A percentile compares a stretch with the other conserved stretches of the same genome.
Evolutionary conservation across 2,113 vertebrate species (phyloP).

Genomic region (Mystacornis crossleyi): DNA sequence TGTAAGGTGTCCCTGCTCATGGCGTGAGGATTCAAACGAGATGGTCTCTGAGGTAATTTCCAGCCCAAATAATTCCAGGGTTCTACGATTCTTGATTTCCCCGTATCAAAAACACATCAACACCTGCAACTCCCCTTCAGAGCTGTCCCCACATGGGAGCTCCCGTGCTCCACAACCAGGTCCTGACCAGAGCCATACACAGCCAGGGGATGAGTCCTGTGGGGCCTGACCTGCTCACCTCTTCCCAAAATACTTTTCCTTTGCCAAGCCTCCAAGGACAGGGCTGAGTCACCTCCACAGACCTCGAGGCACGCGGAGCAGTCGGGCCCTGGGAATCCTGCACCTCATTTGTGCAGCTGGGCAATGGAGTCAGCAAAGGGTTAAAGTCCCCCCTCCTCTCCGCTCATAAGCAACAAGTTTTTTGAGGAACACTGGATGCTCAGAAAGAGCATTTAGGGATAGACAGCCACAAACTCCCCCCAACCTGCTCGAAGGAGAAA

Average conservation of each 20-base stretch:
- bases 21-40: rapidly evolving
- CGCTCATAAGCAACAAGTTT: neutral
- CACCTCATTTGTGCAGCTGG: neutral
- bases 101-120: rapidly evolving
- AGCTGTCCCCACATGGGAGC: rapidly evolving
- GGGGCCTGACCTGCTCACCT: neutral
- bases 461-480: neutral
- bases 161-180: neutral
- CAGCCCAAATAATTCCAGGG: neutral
- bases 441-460: neutral
- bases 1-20: neutral
- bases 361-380: neutral
- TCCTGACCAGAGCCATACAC: neutral
- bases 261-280: neutral
- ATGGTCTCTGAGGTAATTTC: neutral
- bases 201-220: neutral
- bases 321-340: neutral
- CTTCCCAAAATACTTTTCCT: neutral
- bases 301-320: rapidly evolving
- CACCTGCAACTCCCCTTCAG: neutral
- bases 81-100: neutral
- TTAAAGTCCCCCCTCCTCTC: neutral
- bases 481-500: neutral
- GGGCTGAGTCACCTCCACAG: neutral
- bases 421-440: neutral